These are phyloP conservation scores for Drosophila buzzatii DNA, from an alignment of 2,888 invertebrate genomes.

Conservation along the genomic window DNA sequence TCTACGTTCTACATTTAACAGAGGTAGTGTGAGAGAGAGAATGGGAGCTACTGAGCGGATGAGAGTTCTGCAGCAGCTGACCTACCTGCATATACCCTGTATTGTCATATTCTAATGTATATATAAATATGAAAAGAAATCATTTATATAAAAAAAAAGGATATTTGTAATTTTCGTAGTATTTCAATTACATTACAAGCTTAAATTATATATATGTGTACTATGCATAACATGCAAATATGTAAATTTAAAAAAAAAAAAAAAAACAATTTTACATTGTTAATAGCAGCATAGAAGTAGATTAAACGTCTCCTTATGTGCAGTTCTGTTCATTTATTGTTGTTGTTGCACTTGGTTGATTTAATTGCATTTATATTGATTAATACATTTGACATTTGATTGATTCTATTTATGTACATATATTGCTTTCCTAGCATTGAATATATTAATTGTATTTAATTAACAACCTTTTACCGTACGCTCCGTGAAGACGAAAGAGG, in stretches of 20 bases:
- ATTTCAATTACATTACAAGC: too few relatives aligned
- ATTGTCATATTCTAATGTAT: neutral
- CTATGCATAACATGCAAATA: too few relatives aligned
- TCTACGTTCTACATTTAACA: slow-evolving; percentile 11
- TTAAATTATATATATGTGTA: too few relatives aligned
- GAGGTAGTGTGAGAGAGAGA: neutral
- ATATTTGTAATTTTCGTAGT: neutral
- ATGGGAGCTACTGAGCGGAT: neutral
- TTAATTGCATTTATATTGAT: slow-evolving; percentile 25
- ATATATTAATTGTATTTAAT: slow-evolving; percentile 32
- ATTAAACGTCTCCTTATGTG: neutral
- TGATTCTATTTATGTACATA: slow-evolving; percentile 14
- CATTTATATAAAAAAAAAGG: too few relatives aligned
- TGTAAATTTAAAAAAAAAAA: neutral
- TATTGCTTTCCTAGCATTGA: neutral
- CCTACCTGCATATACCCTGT: neutral
- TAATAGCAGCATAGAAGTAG: neutral
- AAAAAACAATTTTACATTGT: neutral
- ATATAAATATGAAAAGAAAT: too few relatives aligned
- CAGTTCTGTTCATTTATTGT: neutral
- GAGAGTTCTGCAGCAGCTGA: slow-evolving; percentile 1
- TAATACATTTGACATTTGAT: slow-evolving; percentile 23
- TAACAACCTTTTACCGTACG: neutral
- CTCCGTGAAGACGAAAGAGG: neutral
- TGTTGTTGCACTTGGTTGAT: slow-evolving; percentile 4